Conservation (phyloP, 53 echinoderm and acorn worm genomes). For the Holothuria scabra region DNA sequence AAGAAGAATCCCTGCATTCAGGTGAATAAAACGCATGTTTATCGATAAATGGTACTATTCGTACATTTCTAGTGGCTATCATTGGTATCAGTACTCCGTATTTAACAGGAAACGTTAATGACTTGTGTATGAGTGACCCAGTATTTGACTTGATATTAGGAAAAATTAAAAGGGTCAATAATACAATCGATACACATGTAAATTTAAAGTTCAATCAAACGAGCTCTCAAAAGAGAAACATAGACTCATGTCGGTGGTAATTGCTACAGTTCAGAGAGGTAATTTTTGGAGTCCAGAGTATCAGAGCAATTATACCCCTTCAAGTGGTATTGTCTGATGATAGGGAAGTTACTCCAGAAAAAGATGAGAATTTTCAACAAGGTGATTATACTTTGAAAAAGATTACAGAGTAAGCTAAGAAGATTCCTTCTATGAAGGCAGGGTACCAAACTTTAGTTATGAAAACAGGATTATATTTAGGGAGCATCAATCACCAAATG, state of each 20-base stretch:
- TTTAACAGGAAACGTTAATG: slow-evolving; percentile 36
- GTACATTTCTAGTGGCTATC: slow-evolving; percentile 29
- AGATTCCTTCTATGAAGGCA: slow-evolving; percentile 18
- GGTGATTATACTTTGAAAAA: slow-evolving; percentile 14
- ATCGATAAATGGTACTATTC: slow-evolving; percentile 44
- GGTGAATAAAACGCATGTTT: slow-evolving; percentile 26
- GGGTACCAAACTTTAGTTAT: slow-evolving; percentile 4
- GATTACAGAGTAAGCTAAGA: slow-evolving; percentile 24
- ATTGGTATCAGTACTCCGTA: slow-evolving; percentile 41
- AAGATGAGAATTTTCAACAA: slow-evolving; percentile 10
- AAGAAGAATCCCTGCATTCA: neutral
- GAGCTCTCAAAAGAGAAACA: neutral
- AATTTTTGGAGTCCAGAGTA: slow-evolving; percentile 14
- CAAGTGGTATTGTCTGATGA: neutral
- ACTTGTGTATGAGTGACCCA: slow-evolving; percentile 43
- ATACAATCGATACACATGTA: slow-evolving; percentile 12
- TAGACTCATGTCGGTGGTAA: neutral
- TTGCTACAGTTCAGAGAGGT: slow-evolving; percentile 52
- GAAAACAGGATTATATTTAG: slow-evolving; percentile 29
- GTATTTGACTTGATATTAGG: slow-evolving; percentile 50
- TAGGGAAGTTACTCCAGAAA: slow-evolving; percentile 51
- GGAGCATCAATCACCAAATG: slow-evolving; percentile 44
- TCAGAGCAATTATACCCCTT: slow-evolving; percentile 2
- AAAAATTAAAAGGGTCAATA: slow-evolving; percentile 26
- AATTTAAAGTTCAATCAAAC: neutral